Conservation (phyloP, 2,888 invertebrate species). For the Penaeus monodon region DNA sequence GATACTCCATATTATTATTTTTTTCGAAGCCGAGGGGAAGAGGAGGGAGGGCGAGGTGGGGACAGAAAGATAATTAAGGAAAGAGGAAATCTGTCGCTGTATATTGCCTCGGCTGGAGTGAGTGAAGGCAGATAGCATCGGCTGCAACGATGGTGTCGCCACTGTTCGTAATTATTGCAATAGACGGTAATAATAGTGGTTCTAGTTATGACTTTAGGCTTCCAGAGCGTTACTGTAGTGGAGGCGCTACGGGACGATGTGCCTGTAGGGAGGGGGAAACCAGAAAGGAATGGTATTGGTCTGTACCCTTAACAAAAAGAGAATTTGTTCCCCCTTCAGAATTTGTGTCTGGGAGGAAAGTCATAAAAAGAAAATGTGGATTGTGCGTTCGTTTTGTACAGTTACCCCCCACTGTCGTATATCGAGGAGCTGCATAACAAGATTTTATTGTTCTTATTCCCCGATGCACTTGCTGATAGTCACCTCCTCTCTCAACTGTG, state of each 20-base stretch:
- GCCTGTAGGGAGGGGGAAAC: neutral
- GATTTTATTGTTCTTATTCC: conserved; percentile 12
- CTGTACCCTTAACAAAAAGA: conserved; percentile 45
- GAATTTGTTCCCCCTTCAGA: conserved; percentile 45
- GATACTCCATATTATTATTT: no score
- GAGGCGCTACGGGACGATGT: neutral
- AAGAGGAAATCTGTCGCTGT: no score
- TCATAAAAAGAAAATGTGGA: conserved; percentile 51
- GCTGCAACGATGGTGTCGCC: no score
- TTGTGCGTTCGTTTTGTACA: conserved; percentile 51
- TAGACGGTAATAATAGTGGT: no score
- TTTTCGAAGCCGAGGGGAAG: no score
- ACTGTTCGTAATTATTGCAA: no score
- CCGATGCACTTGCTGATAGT: neutral
- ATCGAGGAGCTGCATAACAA: conserved; percentile 40
- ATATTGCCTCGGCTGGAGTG: no score
- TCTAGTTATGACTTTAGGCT: no score
- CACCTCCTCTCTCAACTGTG: neutral
- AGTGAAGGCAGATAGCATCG: no score
- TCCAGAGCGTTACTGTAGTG: no score
- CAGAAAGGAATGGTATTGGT: conserved; percentile 3
- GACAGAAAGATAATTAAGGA: no score
- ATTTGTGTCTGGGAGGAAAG: conserved; percentile 40
- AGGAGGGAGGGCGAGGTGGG: no score
- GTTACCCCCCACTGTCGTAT: conserved; percentile 40